A percentile compares a stretch with the other conserved stretches of the same genome.
These are phyloP conservation scores for Ammospiza nelsoni DNA, from an alignment of 2,113 vertebrate genomes.

Conservation along the genomic window DNA sequence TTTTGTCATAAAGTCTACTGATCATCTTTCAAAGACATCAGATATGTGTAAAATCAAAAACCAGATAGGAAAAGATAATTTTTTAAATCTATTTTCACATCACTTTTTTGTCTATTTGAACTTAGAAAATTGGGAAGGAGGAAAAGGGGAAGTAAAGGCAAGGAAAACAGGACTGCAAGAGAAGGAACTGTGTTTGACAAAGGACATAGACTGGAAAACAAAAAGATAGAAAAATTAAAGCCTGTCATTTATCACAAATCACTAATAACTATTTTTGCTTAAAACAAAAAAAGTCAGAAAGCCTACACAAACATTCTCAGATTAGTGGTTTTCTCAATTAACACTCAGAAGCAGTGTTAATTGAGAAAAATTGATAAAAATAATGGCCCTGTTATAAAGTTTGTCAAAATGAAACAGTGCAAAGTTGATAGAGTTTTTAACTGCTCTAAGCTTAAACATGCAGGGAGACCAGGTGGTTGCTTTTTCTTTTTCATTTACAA, in stretches of 20 bases:
- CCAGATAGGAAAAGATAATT: not conserved
- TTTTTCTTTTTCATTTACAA: not conserved
- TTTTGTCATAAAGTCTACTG: not conserved
- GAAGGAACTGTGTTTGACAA: not conserved
- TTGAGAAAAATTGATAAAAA: not conserved
- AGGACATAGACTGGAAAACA: not conserved
- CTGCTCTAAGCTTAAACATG: not conserved
- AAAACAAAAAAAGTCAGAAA: not conserved
- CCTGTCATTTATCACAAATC: not conserved
- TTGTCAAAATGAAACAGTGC: not conserved
- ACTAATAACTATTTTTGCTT: not conserved
- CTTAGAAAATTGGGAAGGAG: not conserved
- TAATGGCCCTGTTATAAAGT: not conserved
- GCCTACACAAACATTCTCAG: not conserved
- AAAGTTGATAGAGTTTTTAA: not conserved
- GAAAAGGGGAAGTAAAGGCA: not conserved
- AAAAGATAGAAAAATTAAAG: not conserved
- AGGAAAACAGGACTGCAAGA: not conserved
- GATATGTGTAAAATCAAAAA: not conserved
- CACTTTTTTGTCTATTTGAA: not conserved
- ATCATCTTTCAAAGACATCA: not conserved
- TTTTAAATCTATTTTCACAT: not conserved
- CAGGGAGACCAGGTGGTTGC: not conserved
- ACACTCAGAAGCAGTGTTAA: not conserved
- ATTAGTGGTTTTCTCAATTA: not conserved